Evolutionary conservation across 2,888 invertebrate genomes (phyloP), one percentile per base, ranked within the genome.

Genomic region (Harpagoxenus sublaevis): DNA sequence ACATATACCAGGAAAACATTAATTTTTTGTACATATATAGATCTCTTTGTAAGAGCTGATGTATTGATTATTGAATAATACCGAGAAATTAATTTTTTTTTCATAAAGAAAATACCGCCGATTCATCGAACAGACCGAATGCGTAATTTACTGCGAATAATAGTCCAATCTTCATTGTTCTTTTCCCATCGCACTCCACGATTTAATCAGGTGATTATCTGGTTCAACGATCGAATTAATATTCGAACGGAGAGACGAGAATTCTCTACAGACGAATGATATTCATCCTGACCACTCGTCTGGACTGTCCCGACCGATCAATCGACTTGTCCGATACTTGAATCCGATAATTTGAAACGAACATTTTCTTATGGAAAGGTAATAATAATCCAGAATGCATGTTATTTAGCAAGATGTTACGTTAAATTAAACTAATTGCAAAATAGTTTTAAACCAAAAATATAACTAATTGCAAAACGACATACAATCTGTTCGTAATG

Each of bases 61-160:
- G 15, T 39, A 57, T 73, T 18, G 66, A 68, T 28, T 83, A 73
- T 85, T 77, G 53, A 73, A 79, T 12, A 10, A 12, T 63, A 77
- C 31, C 48, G 84, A 83, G 71, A 84, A 86, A 89, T 88, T 86
- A 86, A 86, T 89, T 84, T 86, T 84, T 86, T 83, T 78, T 86
- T 63, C 55, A 68, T 70, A 75, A 88, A 84, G 83, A n/a, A n/a
- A n/a, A n/a, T n/a, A n/a, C n/a, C 82, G 68, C 63, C 87, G 84
- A 77, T 84, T 68, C 85, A 85, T 89, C 84, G 89, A 90, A 84
- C 81, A 71, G 66, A 71, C 60, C 66, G 81, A 81, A 89, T 39
- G 73, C 71, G 48, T 88, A 89, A 90, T 89, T 89, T 88, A 89
- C 86, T 89, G 86, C 84, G 86, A 89, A 87, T 89, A 89, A 89